A percentile compares a stretch with the other conserved stretches of the same genome.
Conservation (phyloP, 2,888 invertebrate species). For the Drosophila paucipuncta region DNA sequence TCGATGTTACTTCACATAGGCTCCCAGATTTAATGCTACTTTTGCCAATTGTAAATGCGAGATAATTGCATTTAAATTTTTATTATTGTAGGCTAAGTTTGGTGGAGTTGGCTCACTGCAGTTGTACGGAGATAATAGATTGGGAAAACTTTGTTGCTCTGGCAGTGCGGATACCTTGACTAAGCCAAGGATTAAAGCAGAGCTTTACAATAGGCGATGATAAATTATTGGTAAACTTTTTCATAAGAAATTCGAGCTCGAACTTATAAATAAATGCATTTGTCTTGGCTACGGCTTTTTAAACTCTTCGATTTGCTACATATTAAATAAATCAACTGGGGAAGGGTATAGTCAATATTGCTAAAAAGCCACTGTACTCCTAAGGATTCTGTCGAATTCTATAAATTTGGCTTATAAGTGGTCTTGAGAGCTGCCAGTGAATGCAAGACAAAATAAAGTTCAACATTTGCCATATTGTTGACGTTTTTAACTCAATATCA, state of each 20-base stretch:
- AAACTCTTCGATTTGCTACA: too few relatives aligned
- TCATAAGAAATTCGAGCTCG: not conserved
- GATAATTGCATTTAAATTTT: not conserved
- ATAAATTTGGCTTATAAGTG: not conserved
- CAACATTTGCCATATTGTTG: conserved; percentile 23
- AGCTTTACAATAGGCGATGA: not conserved
- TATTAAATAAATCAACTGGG: not conserved
- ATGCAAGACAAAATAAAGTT: not conserved
- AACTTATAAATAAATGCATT: conserved; percentile 1
- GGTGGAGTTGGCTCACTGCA: conserved; percentile 14
- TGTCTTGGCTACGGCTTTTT: not conserved
- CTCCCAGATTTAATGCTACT: not conserved
- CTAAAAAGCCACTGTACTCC: not conserved
- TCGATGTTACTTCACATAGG: not conserved
- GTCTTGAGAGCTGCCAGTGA: not conserved
- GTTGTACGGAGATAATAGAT: not conserved
- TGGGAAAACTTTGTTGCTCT: not conserved
- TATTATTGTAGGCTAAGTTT: conserved; percentile 2
- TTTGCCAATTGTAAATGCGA: not conserved
- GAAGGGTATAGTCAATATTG: not conserved
- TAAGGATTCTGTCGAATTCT: not conserved
- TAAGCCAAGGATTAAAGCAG: conserved; percentile 1
- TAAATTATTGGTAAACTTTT: conserved; percentile 1
- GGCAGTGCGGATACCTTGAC: not conserved
- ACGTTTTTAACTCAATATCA: conserved; percentile 21